Conservation (phyloP, 2,113 vertebrate species). For the Micromys minutus region DNA sequence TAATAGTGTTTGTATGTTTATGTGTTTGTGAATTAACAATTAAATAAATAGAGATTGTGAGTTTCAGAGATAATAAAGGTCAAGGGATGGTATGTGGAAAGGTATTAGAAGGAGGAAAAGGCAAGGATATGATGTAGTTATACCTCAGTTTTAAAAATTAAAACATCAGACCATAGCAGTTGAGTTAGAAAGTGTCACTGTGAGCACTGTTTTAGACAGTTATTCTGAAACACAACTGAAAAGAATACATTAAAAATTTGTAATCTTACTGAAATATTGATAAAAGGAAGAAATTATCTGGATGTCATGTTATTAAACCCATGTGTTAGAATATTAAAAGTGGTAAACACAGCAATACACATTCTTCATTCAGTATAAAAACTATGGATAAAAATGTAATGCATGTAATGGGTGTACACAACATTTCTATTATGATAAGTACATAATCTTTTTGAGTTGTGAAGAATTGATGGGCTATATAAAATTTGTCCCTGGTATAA, state of each 20-base stretch:
- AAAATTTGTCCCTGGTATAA: neutral
- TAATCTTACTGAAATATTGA: neutral
- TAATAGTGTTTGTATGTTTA: neutral
- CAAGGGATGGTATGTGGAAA: neutral
- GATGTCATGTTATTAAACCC: neutral
- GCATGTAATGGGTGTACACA: neutral
- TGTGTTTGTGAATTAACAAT: neutral
- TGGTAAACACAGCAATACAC: neutral
- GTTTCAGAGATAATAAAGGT: neutral
- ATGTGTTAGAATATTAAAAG: neutral
- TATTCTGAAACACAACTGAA: neutral
- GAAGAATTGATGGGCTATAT: neutral
- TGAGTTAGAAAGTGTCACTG: neutral
- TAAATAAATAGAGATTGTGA: neutral
- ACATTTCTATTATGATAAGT: neutral
- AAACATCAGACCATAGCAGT: neutral
- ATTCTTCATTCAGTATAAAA: neutral
- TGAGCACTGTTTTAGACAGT: neutral
- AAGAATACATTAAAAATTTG: neutral
- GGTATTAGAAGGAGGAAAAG: neutral
- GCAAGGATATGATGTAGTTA: neutral
- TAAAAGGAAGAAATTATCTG: neutral
- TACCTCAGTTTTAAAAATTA: neutral
- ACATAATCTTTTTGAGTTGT: neutral
- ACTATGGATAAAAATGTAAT: neutral